A percentile compares a stretch with the other conserved stretches of the same genome.
These are phyloP conservation scores for Cynoglossus semilaevis DNA, from an alignment of 2,113 vertebrate genomes.

Conservation along the genomic window DNA sequence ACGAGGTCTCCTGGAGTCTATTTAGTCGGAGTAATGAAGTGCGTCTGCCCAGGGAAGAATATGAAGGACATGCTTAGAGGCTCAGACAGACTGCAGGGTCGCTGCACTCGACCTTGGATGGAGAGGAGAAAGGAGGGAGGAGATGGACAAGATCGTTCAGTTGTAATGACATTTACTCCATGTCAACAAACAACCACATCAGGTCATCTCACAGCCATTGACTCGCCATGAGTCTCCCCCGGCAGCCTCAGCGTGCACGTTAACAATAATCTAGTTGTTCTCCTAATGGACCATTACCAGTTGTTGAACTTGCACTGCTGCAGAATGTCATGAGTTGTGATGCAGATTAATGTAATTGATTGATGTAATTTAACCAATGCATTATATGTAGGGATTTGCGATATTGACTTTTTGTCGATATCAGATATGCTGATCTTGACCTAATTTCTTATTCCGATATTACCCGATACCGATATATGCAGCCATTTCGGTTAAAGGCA, in stretches of 20 bases:
- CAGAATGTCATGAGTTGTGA: no score
- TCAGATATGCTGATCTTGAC: no score
- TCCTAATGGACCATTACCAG: no score
- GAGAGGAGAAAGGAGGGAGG: slow-evolving; percentile 15
- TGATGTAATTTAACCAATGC: no score
- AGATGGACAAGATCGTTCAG: slow-evolving; percentile 46
- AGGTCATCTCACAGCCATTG: slow-evolving; percentile 25
- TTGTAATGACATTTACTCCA: slow-evolving; percentile 38
- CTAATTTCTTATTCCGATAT: no score
- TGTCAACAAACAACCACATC: slow-evolving; percentile 32
- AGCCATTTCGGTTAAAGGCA: no score
- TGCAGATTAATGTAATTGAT: no score
- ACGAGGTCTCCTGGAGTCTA: slow-evolving; percentile 68
- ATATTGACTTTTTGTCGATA: no score
- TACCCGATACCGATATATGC: no score
- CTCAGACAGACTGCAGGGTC: slow-evolving; percentile 57
- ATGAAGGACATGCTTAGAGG: slow-evolving; percentile 50
- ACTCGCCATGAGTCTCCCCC: slow-evolving; percentile 21
- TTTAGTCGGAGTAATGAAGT: slow-evolving; percentile 71
- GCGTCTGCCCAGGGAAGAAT: slow-evolving; percentile 56
- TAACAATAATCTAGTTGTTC: no score
- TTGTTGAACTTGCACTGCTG: no score
- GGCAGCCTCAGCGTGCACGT: not conserved
- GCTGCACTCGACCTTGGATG: slow-evolving; percentile 54
- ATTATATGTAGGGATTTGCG: no score